phyloP scores from a whole-genome alignment of 2,888 invertebrate species.

The Oasisia sp. region DNA sequence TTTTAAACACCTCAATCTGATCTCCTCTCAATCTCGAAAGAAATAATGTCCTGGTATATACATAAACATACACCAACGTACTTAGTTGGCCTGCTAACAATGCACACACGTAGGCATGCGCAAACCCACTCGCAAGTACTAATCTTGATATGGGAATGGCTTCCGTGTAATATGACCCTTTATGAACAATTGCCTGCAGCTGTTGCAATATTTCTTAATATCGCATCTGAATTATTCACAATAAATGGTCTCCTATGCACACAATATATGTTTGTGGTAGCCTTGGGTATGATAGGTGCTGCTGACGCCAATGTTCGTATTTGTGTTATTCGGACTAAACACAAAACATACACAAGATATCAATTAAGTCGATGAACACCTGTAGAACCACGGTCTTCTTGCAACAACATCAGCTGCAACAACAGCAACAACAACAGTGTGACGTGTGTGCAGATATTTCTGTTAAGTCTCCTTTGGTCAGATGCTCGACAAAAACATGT shows the following conservation, averaged over 20 bases:
- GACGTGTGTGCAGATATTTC: background rate
- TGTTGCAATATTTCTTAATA: constrained; percentile 7
- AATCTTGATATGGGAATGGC: too few relatives aligned
- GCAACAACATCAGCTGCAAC: too few relatives aligned
- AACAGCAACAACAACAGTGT: background rate
- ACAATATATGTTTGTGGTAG: background rate
- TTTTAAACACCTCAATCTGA: too few relatives aligned
- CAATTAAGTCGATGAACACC: background rate
- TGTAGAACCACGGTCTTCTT: too few relatives aligned
- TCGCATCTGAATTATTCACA: constrained; percentile 9
- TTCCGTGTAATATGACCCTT: too few relatives aligned
- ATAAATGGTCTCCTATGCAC: background rate
- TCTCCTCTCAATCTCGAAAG: too few relatives aligned
- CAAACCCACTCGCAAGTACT: too few relatives aligned
- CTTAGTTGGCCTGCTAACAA: too few relatives aligned
- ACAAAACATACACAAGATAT: background rate
- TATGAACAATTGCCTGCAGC: background rate
- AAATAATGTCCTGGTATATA: too few relatives aligned
- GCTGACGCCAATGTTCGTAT: background rate
- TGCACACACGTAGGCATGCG: background rate
- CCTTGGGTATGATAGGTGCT: background rate
- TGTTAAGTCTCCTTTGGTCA: background rate
- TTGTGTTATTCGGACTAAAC: background rate
- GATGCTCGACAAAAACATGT: background rate
- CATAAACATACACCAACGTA: too few relatives aligned